Evolutionary conservation across 2,113 vertebrate genomes (phyloP), one percentile per base, ranked within the genome.

Genomic region (Macquaria ambigua): DNA sequence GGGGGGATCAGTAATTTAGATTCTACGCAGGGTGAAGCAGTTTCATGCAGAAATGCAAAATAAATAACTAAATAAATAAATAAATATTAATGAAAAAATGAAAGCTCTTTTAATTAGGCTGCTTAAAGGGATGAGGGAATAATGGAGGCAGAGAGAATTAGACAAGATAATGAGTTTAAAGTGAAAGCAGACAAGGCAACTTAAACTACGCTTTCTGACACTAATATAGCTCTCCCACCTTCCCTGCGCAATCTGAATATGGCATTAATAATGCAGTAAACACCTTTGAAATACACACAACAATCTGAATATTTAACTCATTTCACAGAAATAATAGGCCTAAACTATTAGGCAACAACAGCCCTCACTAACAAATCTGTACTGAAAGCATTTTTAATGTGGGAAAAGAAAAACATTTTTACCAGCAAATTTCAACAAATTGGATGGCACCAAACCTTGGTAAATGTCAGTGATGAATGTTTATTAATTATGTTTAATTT

Each of bases 121-220:
- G 89, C 93, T 95, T 94, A 92, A 94, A 94, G 86, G 87, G 92
- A 94, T 87, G 90, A 93, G 89, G 82, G 84, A 95, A 94, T 93
- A 94, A 94, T 87, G 87, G 91, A 88, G 85, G 88, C 88, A 83
- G 87, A 88, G 87, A 90, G 85, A 95, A 94, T 95, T 93, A 94
- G 92, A 94, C 87, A 79, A 93, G 93, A 93, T 94, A 95, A 95
- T 93, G 89, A 94, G 93, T 93, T 91, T 90, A 92, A 90, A 92
- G 89, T 82, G 82, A 91, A 93, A 90, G 77, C 81, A 93, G 91
- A 93, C 81, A 87, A 89, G 91, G 77, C 84, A 90, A 89, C 82
- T 87, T 61, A 80, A 92, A 90, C 86, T 85, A 69, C 59, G 73
- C 82, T 85, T 88, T 89, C 87, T 89, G 89, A 93, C 91, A 89